Percentiles rank a stretch among this genome's conserved stretches.
These are phyloP conservation scores for Pseudorhiza aurosa DNA, from an alignment of 30 jellyfish, hydroid and myxozoan species.

Conservation along the genomic window DNA sequence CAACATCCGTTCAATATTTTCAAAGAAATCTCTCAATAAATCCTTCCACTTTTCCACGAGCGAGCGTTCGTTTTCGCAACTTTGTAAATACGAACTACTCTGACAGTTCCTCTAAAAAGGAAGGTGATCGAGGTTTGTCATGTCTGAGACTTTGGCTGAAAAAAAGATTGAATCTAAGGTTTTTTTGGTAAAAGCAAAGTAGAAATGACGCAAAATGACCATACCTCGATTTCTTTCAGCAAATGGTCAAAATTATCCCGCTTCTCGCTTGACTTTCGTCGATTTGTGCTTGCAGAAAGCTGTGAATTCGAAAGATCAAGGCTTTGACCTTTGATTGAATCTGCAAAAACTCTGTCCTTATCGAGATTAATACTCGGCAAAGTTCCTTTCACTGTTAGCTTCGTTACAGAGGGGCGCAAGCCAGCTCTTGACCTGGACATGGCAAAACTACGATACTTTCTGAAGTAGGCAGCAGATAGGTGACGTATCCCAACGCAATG, in stretches of 20 bases:
- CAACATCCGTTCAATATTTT: too few species aligned
- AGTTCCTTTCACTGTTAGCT: constrained; percentile 37
- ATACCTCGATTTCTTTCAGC: constrained; percentile 69
- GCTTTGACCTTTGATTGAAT: constrained; percentile 34
- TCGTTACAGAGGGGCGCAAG: constrained; percentile 42
- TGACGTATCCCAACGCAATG: too few species aligned
- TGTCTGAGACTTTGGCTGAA: too few species aligned
- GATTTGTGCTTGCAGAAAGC: constrained; percentile 3
- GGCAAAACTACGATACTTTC: background rate
- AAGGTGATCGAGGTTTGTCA: too few species aligned
- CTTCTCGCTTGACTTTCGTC: constrained; percentile 9
- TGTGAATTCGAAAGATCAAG: constrained; percentile 46
- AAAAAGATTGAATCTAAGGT: too few species aligned
- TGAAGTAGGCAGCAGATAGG: background rate
- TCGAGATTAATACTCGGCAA: constrained; percentile 33
- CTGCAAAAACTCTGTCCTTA: constrained; percentile 31
- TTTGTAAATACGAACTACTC: too few species aligned
- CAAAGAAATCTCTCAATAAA: too few species aligned
- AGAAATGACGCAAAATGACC: background rate
- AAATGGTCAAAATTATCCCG: constrained; percentile 46
- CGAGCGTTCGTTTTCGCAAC: too few species aligned
- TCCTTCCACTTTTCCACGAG: too few species aligned
- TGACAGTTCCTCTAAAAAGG: too few species aligned
- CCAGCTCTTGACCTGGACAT: constrained; percentile 61
- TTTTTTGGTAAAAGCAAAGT: too few species aligned